phyloP scores from a whole-genome alignment of 2,888 invertebrate genomes.

The Poecilus cupreus region DNA sequence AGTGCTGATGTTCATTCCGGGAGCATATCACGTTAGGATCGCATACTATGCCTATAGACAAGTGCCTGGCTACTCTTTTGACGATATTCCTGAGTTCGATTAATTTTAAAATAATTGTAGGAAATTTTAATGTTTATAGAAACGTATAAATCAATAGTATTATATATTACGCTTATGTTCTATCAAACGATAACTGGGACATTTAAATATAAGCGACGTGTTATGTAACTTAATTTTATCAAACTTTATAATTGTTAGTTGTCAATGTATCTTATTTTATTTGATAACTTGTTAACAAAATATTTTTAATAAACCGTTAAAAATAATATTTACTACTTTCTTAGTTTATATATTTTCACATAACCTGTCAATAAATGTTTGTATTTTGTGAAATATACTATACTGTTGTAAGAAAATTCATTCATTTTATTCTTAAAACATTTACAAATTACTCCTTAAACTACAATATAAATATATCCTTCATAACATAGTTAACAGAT shows the following conservation, averaged over 20 bases:
- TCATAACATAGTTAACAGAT: too few species aligned
- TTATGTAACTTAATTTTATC: neutral
- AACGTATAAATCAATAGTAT: constrained; percentile 24
- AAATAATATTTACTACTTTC: neutral
- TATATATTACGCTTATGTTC: constrained; percentile 44
- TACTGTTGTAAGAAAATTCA: neutral
- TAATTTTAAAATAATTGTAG: constrained; percentile 67
- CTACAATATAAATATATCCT: too few species aligned
- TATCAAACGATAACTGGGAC: neutral
- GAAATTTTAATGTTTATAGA: neutral
- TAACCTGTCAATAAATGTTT: neutral
- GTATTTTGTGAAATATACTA: constrained; percentile 20
- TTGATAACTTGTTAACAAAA: neutral
- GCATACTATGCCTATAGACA: constrained; percentile 90
- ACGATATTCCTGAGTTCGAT: constrained; percentile 93
- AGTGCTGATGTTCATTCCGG: constrained; percentile 92
- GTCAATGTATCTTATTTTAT: constrained; percentile 19
- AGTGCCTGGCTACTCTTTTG: constrained; percentile 89
- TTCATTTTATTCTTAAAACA: neutral
- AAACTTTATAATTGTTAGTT: constrained; percentile 10
- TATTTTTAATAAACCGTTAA: constrained; percentile 36
- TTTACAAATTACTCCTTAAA: neutral
- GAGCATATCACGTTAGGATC: constrained; percentile 92
- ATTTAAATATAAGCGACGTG: neutral
- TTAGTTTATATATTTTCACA: neutral